These are phyloP conservation scores for Drosophila colorata DNA, from an alignment of 2,888 invertebrate species.

Conservation along the genomic window DNA sequence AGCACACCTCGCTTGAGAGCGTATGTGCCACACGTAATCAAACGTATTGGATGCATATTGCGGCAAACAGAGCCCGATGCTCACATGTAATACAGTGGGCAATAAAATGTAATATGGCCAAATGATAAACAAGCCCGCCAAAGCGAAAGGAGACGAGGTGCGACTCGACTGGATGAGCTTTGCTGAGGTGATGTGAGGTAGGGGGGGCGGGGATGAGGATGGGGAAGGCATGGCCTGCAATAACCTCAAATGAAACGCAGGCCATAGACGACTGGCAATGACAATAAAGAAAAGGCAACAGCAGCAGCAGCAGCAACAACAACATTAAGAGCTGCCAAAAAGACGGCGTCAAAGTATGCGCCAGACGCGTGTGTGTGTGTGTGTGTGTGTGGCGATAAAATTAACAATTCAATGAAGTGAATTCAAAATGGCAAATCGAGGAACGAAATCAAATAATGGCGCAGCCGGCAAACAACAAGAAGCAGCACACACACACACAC, in stretches of 20 bases:
- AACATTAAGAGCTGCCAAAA: background rate
- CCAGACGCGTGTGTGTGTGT: conserved; percentile 18
- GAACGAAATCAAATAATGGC: conserved; percentile 69
- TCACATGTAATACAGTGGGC: conserved; percentile 57
- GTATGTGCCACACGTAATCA: conserved; percentile 51
- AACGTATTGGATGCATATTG: conserved; percentile 68
- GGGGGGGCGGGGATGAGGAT: background rate
- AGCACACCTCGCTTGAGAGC: conserved; percentile 42
- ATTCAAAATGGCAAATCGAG: conserved; percentile 79
- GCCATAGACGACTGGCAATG: conserved; percentile 55
- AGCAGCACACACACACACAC: conserved; percentile 15
- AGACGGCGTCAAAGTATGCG: background rate
- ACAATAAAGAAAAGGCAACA: conserved; percentile 59
- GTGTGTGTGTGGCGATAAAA: conserved; percentile 65
- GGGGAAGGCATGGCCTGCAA: conserved; percentile 32
- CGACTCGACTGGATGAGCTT: too few species aligned
- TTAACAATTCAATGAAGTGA: conserved; percentile 80
- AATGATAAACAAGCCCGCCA: conserved; percentile 60
- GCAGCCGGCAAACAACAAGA: conserved; percentile 38
- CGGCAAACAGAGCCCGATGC: conserved; percentile 30
- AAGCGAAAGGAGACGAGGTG: background rate
- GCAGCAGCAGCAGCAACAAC: background rate
- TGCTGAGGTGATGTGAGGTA: background rate
- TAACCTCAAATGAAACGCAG: conserved; percentile 69
- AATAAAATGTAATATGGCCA: conserved; percentile 76